These are phyloP conservation scores for Timema podura DNA, from an alignment of 2,888 invertebrate species.

Conservation along the genomic window DNA sequence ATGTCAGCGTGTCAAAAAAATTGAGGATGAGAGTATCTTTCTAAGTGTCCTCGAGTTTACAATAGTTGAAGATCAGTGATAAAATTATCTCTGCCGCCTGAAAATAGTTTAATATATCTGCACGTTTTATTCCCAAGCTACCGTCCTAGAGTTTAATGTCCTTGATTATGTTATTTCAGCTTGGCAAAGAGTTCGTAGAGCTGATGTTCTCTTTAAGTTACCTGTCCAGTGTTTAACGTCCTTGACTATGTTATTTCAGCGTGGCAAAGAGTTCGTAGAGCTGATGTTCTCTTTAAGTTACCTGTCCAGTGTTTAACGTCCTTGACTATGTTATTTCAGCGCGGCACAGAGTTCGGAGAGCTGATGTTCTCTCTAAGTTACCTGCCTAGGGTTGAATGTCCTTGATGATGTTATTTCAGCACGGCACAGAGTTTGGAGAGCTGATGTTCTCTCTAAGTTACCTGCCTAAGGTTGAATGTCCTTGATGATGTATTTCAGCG, in stretches of 20 bases:
- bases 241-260: slow-evolving; percentile 62
- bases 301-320: slow-evolving; percentile 73
- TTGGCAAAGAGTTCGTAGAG: slow-evolving; percentile 67
- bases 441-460: slow-evolving; percentile 78
- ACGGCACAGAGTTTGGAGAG: slow-evolving; percentile 68
- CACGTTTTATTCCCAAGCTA: slow-evolving; percentile 78
- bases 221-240: slow-evolving; percentile 73
- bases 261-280: slow-evolving; percentile 70
- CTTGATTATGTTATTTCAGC: slow-evolving; percentile 42
- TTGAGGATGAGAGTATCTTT: slow-evolving; percentile 53
- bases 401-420: slow-evolving; percentile 43
- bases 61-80: too few relatives aligned
- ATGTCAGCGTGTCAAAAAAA: slow-evolving; percentile 57
- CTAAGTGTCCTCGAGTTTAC: too few relatives aligned
- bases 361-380: too few relatives aligned
- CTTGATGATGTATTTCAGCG: slow-evolving; percentile 64
- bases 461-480: slow-evolving; percentile 73
- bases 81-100: too few relatives aligned
- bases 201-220: slow-evolving; percentile 78
- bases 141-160: slow-evolving; percentile 58
- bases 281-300: slow-evolving; percentile 78
- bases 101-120: slow-evolving; percentile 17
- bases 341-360: too few relatives aligned
- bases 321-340: too few relatives aligned
- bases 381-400: neutral